Evolutionary conservation across 2,113 vertebrate genomes (phyloP), one percentile per base, ranked within the genome.

Genomic region (Prionailurus viverrinus): DNA sequence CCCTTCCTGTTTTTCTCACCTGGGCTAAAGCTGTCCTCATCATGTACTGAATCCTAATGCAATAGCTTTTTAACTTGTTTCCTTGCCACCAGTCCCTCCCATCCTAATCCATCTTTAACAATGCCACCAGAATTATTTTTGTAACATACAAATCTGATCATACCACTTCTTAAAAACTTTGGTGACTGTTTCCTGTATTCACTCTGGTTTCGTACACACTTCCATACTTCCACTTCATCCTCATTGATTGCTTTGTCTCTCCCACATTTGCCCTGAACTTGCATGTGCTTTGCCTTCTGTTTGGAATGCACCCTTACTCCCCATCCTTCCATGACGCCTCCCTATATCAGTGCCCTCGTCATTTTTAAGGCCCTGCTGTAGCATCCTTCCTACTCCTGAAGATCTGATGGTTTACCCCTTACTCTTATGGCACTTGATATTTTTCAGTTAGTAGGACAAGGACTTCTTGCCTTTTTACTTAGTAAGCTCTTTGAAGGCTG

Each of bases 101-200:
- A 79, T 79, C 33, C 61, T 85, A 78, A 31, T 68, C 63, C 25
- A 33, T 86, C 82, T 95, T 91, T 91, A 85, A 79, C 45, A 95
- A 10, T 79, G 27, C 31, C n/a, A 41, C 41, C 58, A 87, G 63
- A 86, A 69, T 21, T 87, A 53, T n/a, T 81, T 95, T 86, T 87
- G 27, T 45, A 41, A 21, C 11, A 10, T 41, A 81, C 13, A 27
- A 81, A 45, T 58, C 58, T 86, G 33, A 12, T 82, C 13, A n/a
- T 63, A 74, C 19, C 19, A 61, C 36, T 58, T 36, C 80, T 80
- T 95, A 58, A 78, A 16, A n/a, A 65, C 36, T 66, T 91, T 6
- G 4, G 8, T 91, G 61, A 68, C 16, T 61, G 0, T 78, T 58
- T 79, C 61, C 39, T 92, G 73, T 13, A 16, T 84, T 55, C 8